Evolutionary conservation across 2,113 vertebrate genomes (phyloP), one percentile per base, ranked within the genome.

Genomic region (Rhinolophus ferrumequinum): DNA sequence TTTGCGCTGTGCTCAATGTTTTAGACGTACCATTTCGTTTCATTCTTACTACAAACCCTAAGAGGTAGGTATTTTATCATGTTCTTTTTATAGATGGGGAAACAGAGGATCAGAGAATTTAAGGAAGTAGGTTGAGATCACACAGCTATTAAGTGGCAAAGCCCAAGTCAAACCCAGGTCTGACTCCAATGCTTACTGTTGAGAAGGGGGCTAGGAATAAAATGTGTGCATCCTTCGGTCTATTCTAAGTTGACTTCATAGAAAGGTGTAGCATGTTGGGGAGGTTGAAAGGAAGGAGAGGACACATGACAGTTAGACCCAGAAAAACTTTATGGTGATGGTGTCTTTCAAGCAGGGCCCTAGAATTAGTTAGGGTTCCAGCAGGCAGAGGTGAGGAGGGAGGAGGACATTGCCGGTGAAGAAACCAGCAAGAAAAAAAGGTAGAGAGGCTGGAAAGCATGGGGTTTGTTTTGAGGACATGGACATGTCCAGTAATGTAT

Each of bases 221-320:
- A 30, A 3, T 0, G 14, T 0, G 0, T 10, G 0, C 15, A 6
- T 16, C 47, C 1, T 47, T 72, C 69, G n/a, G 1, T 18, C 21
- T 13, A 8, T 30, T 86, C 52, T 30, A 30, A 67, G 4, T 6
- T 3, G 28, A 62, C 1, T 28, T 60, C 54, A 26, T 2, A 50
- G 47, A 33, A 58, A 35, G 64, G 38, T 13, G 47, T 22, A 50
- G 77, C 2, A 1, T 54, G 15, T 18, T 10, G 15, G 28, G 58
- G 52, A 83, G 56, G 28, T 38, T 60, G 52, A 76, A 54, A 69
- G 47, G 82, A 66, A 47, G n/a, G 28, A 58, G 35, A 64, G 19
- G 35, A 4, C 77, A 19, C 6, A 0, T n/a, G 73, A 82, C 5
- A 81, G 35, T 77, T 28, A 75, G 14, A 75, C 52, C 21, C 0